Evolutionary conservation across 2,797 vertebrate species (phyloP), one percentile per base, ranked within the genome.

Genomic region (Iguana delicatissima): DNA sequence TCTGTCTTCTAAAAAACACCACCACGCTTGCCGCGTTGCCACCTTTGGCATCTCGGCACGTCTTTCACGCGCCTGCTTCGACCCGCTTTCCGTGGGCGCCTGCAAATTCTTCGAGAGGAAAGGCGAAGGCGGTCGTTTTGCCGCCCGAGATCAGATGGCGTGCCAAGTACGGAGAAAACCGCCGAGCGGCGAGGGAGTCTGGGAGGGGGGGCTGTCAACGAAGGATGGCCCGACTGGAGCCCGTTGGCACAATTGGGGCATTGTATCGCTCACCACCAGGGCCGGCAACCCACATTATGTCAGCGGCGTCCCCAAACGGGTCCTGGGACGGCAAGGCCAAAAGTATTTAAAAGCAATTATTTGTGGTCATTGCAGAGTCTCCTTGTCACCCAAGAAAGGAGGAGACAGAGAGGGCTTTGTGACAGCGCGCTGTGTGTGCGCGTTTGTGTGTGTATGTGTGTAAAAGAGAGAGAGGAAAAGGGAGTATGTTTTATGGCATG

Each of bases 321-420:
- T 16, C 80, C 81, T 26, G 69, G 57, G 10, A n/a, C 46, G 0
- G 8, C 46, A 0, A 83, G 84, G 57, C 89, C 5, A 0, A 20
- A 24, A 82, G 42, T 0, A 7, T 89, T 35, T 9, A 87, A 91
- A 81, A 87, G 88, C 0, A 59, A 64, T 93, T 92, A 42, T 89
- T 84, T 50, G 24, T 7, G 2, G 14, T 85, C 87, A 32, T 90
- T 90, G 91, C 92, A 83, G 88, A 92, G 92, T 92, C 18, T 24
- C 83, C 89, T 14, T 2, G 1, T 22, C n/a, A 8, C 12, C 50
- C 29, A 46, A 0, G 2, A 9, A 10, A 46, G 46, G 55, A 0
- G 6, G 90, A 90, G 92, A 96, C 96, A 96, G 91, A 77, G 0
- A 0, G 13, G 26, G 84, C 93, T 93, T 95, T 96, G 96, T 96